Base-by-base conservation (phyloP, 2,888 invertebrate genomes). In the Allolobophora icterica region DNA sequence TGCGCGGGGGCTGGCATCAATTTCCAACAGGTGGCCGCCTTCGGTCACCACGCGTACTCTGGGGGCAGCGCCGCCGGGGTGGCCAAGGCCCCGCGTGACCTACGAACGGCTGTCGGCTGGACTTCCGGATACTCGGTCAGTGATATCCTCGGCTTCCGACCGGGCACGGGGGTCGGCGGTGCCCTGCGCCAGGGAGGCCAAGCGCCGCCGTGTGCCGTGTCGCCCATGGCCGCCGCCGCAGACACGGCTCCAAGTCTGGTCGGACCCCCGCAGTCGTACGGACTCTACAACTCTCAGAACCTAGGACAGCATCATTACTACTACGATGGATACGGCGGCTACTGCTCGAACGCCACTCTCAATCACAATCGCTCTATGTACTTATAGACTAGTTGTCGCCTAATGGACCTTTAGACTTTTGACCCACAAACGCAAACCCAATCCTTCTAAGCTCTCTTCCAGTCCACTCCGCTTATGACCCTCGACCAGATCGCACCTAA, bases 231-330 rank as follows among this genome's bases (percentile, higher is more conserved):
- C 84, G 84, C n/a, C 83, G 83, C 84, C 84, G 84, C 33, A 35
- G 34, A 33, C 33, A 35, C 34, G 84, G 84, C 84, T 34, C 33
- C 84, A 34, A 84, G 84, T 35, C 84, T 84, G 33, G 84, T 84
- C n/a, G 84, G 84, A 2, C 84, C 83, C 6, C 83, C 84, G 84
- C 84, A 84, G 84, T 84, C 84, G 33, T 84, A 33, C 34, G 84
- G 84, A 35, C 34, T 84, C n/a, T 84, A 84, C 84, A 84, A 84
- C 84, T 84, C 84, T 84, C 84, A 84, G 84, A 84, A 84, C 34
- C 84, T 84, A 35, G 84, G 84, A 84, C 84, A 84, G 33, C 34
- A 84, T 52, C 52, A 52, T 24, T 52, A 52, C 34, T 84, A 84
- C 84, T 84, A 84, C 34, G 84, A 84, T 30, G 84, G 84, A 34